Evolutionary conservation across 2,888 invertebrate genomes (phyloP).

Genomic region (Amaurobius ferox): DNA sequence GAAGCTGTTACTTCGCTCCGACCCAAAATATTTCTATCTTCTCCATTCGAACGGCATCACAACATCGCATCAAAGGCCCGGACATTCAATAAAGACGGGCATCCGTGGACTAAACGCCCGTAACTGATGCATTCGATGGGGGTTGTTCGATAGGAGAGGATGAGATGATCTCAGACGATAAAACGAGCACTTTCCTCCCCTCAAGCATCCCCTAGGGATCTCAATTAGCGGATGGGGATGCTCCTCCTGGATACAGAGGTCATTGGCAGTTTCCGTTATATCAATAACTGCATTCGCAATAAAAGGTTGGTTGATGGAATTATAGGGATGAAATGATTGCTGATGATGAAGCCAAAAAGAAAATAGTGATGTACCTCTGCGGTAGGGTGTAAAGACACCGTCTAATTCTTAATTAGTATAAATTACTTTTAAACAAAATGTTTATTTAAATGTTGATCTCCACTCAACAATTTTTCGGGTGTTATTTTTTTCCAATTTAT

Average conservation of each 20-base stretch:
- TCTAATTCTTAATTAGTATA: too few species aligned
- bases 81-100: background rate
- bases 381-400: too few species aligned
- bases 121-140: background rate
- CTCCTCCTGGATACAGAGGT: background rate
- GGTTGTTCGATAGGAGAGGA: background rate
- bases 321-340: background rate
- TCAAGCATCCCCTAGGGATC: conserved; percentile 35
- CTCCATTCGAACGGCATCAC: background rate
- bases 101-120: conserved; percentile 17
- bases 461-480: too few species aligned
- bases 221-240: conserved; percentile 33
- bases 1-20: background rate
- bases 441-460: too few species aligned
- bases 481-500: too few species aligned
- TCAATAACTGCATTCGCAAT: too few species aligned
- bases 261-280: background rate
- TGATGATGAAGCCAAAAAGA: too few species aligned
- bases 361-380: too few species aligned
- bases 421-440: too few species aligned
- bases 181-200: conserved; percentile 5
- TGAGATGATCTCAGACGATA: conserved; percentile 14
- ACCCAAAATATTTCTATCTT: conserved; percentile 3
- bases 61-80: background rate
- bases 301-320: background rate